Percentiles rank a stretch among this genome's conserved stretches.
Conservation (phyloP, 2,113 vertebrate genomes). For the Pavo muticus region DNA sequence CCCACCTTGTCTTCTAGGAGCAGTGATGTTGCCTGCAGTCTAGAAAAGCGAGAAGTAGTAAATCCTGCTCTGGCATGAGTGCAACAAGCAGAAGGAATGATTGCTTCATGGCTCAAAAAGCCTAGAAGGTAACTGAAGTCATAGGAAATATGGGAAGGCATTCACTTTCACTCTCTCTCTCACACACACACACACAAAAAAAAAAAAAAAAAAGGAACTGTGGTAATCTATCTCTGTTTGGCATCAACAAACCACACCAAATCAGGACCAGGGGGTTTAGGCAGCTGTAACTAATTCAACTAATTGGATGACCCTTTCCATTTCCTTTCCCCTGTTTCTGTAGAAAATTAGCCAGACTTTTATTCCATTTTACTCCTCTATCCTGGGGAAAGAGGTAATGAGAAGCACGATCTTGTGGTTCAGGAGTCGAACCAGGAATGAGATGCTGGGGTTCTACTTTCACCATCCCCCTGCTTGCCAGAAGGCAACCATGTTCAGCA, state of each 20-base stretch:
- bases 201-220: background rate
- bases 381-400: background rate
- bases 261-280: background rate
- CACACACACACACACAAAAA: too few relatives aligned
- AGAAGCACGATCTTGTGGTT: background rate
- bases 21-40: background rate
- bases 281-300: background rate
- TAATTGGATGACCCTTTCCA: background rate
- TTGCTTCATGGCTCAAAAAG: background rate
- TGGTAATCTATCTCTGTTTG: background rate
- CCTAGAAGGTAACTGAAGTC: background rate
- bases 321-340: background rate
- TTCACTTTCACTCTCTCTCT: background rate
- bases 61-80: background rate
- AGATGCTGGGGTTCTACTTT: background rate
- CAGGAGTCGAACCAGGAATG: rapidly evolving
- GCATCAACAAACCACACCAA: background rate
- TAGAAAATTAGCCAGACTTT: background rate
- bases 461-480: background rate
- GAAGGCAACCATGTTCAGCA: background rate
- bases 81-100: background rate
- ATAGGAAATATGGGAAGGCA: background rate
- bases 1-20: background rate
- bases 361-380: background rate
- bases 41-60: background rate